Base-by-base conservation (phyloP, 2,113 vertebrate species). In the Nothobranchius kuhntae region DNA sequence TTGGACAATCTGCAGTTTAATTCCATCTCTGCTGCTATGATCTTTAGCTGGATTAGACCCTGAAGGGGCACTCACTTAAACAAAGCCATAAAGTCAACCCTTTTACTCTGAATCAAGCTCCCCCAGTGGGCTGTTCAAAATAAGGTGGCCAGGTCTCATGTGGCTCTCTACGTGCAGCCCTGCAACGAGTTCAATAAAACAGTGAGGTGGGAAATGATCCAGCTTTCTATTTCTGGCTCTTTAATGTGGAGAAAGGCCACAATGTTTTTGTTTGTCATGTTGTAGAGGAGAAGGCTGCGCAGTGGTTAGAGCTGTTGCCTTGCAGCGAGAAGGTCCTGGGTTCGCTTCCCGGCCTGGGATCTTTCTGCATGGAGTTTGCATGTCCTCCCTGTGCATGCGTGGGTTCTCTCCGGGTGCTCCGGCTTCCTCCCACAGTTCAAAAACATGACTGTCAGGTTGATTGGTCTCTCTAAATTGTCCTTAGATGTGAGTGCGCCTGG, bases 61-160 rank as follows among this genome's bases (percentile, higher is more conserved):
- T 45, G 42, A 61, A 48, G 65, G 78, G 64, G 51, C 64, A 70
- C 71, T 78, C 55, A 77, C 72, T 85, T 73, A 69, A 82, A 65
- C 45, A 60, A 53, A 57, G 50, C 10, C 52, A 14, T 47, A 30
- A 59, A n/a, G 24, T 53, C 17, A 48, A 30, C 9, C 53, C 54
- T 50, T 63, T 73, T 68, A 48, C 17, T 26, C 38, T 26, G 13
- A 52, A 44, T 36, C 53, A 12, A 40, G n/a, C 51, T 38, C 65
- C 30, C 53, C 45, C 60, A 13, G 38, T 10, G 40, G 58, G 26
- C n/a, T 48, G 71, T 64, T 77, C 26, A 52, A 76, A 72, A 71
- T 42, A 11, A 68, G 52, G 52, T 50, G 30, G 61, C 46, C 61
- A 52, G 75, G 50, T 58, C 61, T 68, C 82, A 58, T 63, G 68